Evolutionary conservation across 1,140 invertebrate species (phyloP).

Genomic region (Pantala flavescens): DNA sequence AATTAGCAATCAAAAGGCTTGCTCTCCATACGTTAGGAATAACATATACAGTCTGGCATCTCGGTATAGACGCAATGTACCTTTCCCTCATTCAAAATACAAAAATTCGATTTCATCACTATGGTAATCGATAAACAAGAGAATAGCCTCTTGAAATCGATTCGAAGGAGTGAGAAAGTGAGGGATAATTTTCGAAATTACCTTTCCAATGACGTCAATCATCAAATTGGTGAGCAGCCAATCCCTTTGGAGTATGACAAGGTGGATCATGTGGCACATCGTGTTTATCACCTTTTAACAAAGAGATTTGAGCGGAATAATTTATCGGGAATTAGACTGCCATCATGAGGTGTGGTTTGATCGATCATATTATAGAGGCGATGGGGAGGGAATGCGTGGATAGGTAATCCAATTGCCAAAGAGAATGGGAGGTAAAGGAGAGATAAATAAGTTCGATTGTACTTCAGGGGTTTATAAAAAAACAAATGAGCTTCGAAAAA

Average conservation of each 20-base stretch:
- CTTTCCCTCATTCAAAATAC: no score
- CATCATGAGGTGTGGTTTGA: not conserved
- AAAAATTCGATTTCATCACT: no score
- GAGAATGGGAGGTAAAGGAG: no score
- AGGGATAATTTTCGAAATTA: slow-evolving; percentile 1
- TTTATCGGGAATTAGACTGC: not conserved
- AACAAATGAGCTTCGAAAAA: no score
- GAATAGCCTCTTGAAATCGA: not conserved
- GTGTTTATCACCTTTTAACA: not conserved
- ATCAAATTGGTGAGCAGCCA: not conserved
- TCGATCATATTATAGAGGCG: not conserved
- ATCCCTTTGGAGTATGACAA: not conserved
- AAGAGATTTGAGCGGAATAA: slow-evolving; percentile 6
- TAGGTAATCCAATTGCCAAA: no score
- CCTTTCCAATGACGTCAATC: slow-evolving; percentile 5
- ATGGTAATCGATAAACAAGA: not conserved
- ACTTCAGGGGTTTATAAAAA: no score
- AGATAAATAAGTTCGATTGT: no score
- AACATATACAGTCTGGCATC: no score
- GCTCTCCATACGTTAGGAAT: no score
- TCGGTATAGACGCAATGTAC: no score
- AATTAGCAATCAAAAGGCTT: no score
- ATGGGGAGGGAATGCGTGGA: not conserved
- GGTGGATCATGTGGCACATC: not conserved
- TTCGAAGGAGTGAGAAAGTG: not conserved